phyloP scores from a whole-genome alignment of 2,113 vertebrate species.

The Pterophyllum scalare region DNA sequence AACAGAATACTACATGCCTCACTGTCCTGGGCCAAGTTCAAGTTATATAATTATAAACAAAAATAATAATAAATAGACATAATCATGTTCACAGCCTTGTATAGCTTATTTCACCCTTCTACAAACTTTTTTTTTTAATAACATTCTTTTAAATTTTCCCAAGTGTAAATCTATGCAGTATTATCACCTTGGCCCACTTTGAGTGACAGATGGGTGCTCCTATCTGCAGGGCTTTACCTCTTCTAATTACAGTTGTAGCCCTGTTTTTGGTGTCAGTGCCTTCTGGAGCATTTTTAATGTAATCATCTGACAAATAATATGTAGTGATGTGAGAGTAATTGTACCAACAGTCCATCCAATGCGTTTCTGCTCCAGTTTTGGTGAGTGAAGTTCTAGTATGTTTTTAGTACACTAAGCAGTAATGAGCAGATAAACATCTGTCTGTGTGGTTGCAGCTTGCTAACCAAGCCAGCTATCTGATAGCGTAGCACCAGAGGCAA shows the following conservation, averaged over 20 bases:
- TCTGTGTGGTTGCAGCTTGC: neutral
- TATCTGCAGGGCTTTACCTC: neutral
- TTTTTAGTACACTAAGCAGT: neutral
- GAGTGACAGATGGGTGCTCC: neutral
- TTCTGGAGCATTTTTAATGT: neutral
- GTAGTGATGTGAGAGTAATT: neutral
- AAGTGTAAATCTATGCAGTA: neutral
- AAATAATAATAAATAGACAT: no score
- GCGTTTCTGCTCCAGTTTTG: no score
- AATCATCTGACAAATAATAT: neutral
- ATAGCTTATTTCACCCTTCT: neutral
- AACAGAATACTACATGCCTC: neutral
- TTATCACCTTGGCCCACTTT: neutral
- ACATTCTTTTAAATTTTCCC: neutral
- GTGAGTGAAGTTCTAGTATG: neutral
- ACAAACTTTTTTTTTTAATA: neutral
- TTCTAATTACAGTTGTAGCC: neutral
- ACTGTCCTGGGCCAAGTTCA: fast-evolving
- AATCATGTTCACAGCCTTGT: no score
- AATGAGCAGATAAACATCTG: neutral
- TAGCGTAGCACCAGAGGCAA: neutral
- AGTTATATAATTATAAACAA: no score
- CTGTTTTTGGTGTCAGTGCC: neutral
- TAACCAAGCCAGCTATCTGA: neutral
- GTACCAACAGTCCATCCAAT: fast-evolving